phyloP scores from a whole-genome alignment of 2,113 vertebrate genomes.

The Noctilio leporinus region DNA sequence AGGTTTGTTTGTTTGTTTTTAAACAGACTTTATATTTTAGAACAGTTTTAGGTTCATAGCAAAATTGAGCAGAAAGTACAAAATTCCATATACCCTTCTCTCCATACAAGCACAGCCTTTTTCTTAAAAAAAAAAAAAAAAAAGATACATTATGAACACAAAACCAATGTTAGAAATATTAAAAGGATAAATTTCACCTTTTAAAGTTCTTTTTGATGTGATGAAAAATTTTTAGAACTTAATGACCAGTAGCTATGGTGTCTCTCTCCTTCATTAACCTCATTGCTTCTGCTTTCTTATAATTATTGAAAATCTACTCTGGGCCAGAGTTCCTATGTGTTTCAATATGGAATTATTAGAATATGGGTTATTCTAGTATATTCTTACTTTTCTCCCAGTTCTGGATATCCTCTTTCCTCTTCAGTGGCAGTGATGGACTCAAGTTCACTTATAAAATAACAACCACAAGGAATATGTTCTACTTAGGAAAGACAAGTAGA shows the following conservation, averaged over 20 bases:
- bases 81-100: not conserved
- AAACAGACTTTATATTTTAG: not conserved
- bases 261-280: not conserved
- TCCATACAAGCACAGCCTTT: not conserved
- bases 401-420: not conserved
- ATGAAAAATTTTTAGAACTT: slow-evolving; percentile 3
- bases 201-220: not conserved
- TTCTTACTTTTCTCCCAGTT: not conserved
- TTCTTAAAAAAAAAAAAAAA: too few relatives aligned
- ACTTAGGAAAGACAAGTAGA: not conserved
- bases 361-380: not conserved
- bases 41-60: not conserved
- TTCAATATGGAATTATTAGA: not conserved
- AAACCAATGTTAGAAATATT: not conserved
- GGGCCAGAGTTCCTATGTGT: not conserved
- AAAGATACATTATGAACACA: not conserved
- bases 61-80: not conserved
- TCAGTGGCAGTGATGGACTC: not conserved
- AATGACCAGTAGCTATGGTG: not conserved
- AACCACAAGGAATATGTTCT: not conserved
- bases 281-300: not conserved
- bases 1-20: not conserved
- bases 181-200: not conserved
- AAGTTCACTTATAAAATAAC: not conserved
- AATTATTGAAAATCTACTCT: not conserved